Evolutionary conservation across 2,888 invertebrate genomes (phyloP).

Genomic region (Thecocarcelia acutangulata): DNA sequence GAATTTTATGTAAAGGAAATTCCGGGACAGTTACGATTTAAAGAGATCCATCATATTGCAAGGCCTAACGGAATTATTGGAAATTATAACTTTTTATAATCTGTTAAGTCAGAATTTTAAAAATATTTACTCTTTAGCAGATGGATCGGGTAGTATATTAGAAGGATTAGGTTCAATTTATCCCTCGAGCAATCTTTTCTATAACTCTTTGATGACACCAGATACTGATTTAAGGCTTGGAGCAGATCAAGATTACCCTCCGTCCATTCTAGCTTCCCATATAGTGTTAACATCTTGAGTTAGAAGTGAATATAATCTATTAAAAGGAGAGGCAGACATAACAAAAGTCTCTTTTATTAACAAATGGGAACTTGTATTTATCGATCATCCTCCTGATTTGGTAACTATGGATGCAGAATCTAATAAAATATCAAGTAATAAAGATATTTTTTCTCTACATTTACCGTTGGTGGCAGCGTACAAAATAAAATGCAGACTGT

Average conservation of each 20-base stretch:
- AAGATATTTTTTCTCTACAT: no score
- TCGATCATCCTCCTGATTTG: neutral
- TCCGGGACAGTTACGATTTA: neutral
- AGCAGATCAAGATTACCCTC: constrained; percentile 4
- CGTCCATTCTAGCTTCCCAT: neutral
- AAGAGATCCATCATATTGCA: neutral
- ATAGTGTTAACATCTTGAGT: neutral
- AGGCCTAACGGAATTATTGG: neutral
- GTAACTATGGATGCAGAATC: neutral
- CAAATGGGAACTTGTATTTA: neutral
- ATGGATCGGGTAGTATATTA: constrained; percentile 3
- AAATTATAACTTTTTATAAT: no score
- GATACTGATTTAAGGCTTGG: neutral
- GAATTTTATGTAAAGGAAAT: no score
- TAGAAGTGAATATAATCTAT: neutral
- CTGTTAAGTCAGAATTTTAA: no score
- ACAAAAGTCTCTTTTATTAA: neutral
- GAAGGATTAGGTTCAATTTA: neutral
- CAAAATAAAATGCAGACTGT: no score
- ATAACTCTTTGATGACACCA: neutral
- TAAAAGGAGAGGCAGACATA: neutral
- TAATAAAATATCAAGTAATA: no score
- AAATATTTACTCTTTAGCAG: constrained; percentile 2
- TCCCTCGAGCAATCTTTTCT: neutral
- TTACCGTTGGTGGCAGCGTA: no score